These are phyloP conservation scores for Arizona elegans DNA, from an alignment of 2,113 vertebrate species.

Conservation along the genomic window DNA sequence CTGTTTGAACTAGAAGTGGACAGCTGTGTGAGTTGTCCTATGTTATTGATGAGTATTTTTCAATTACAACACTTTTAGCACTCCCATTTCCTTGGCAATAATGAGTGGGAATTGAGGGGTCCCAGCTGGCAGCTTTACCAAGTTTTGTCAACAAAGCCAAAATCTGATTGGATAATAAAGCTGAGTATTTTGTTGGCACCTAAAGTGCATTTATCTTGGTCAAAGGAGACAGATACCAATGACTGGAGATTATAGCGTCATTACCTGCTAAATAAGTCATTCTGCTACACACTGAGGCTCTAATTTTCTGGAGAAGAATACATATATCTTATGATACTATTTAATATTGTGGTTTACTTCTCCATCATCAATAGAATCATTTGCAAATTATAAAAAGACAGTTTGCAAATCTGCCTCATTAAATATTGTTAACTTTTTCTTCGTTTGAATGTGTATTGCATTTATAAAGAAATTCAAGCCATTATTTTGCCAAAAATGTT, in stretches of 20 bases:
- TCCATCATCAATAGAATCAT: conserved; percentile 35
- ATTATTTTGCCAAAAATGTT: conserved; percentile 70
- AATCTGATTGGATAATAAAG: conserved; percentile 20
- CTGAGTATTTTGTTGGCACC: neutral
- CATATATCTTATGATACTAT: neutral
- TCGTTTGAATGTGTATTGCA: conserved; percentile 20
- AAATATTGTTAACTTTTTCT: conserved; percentile 28
- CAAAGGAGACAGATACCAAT: conserved; percentile 9
- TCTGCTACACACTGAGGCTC: conserved; percentile 28
- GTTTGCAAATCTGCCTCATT: conserved; percentile 29
- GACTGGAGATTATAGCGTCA: conserved; percentile 13
- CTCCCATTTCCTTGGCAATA: conserved; percentile 29
- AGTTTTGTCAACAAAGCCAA: conserved; percentile 36
- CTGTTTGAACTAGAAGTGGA: conserved; percentile 6
- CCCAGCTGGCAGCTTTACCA: neutral
- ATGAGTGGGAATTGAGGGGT: conserved; percentile 25
- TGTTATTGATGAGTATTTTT: neutral
- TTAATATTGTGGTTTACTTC: conserved; percentile 34
- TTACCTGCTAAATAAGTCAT: conserved; percentile 3
- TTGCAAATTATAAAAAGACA: conserved; percentile 28
- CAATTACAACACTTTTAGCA: neutral
- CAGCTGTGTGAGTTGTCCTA: conserved; percentile 9
- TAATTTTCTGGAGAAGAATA: neutral
- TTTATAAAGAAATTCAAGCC: conserved; percentile 62
- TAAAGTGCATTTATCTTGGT: conserved; percentile 19